These are phyloP conservation scores for Hypercompe scribonia DNA, from an alignment of 2,888 invertebrate species.

Conservation along the genomic window DNA sequence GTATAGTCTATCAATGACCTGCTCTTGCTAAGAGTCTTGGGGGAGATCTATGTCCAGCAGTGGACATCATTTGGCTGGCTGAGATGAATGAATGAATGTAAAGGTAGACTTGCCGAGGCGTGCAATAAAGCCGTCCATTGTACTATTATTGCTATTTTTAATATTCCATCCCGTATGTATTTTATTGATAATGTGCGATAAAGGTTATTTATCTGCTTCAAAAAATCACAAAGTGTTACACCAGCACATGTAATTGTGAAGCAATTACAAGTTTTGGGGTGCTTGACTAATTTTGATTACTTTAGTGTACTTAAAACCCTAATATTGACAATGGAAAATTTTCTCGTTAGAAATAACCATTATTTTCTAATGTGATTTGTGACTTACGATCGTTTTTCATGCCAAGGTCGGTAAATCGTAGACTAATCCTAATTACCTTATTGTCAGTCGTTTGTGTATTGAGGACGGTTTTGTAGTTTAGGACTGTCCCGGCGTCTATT, in stretches of 20 bases:
- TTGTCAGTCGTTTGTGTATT: constrained; percentile 1
- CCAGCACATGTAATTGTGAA: neutral
- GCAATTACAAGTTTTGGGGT: neutral
- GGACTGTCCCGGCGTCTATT: neutral
- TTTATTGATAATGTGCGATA: neutral
- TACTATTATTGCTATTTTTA: too few relatives aligned
- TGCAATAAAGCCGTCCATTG: too few relatives aligned
- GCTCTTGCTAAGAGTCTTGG: too few relatives aligned
- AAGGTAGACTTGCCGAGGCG: too few relatives aligned
- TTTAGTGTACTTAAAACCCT: neutral
- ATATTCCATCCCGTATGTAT: too few relatives aligned
- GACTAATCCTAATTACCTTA: constrained; percentile 2
- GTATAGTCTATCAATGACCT: too few relatives aligned
- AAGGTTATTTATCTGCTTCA: neutral
- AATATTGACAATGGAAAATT: constrained; percentile 4
- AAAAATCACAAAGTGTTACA: neutral
- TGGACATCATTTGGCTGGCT: too few relatives aligned
- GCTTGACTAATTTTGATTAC: neutral
- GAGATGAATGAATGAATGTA: too few relatives aligned
- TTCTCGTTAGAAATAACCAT: neutral
- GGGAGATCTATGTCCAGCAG: too few relatives aligned
- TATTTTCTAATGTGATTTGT: neutral
- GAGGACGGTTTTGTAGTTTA: neutral
- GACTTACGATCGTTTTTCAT: neutral
- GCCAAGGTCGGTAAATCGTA: neutral